These are phyloP conservation scores for Listronotus bonariensis DNA, from an alignment of 1,140 invertebrate genomes.

Conservation along the genomic window DNA sequence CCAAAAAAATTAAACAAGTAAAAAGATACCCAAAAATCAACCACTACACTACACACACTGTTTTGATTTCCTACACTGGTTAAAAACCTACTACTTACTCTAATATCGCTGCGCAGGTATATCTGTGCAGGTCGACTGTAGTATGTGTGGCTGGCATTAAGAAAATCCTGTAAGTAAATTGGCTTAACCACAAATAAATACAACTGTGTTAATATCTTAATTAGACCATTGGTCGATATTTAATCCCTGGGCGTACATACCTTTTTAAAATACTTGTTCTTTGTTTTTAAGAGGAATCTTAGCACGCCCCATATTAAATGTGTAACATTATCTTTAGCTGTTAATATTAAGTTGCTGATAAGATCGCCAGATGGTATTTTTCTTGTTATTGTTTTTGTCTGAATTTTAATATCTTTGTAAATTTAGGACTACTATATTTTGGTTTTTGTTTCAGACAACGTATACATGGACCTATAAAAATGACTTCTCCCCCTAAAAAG, in stretches of 20 bases:
- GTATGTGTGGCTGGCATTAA: too few relatives aligned
- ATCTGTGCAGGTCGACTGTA: too few relatives aligned
- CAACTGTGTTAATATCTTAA: too few relatives aligned
- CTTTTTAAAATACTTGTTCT: constrained; percentile 7
- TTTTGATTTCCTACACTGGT: too few relatives aligned
- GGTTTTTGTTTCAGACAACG: constrained; percentile 47
- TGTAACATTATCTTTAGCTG: background rate
- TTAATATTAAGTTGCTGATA: background rate
- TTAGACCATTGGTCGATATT: background rate
- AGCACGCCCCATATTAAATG: constrained; percentile 16
- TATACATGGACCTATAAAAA: constrained; percentile 50
- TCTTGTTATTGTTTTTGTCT: background rate
- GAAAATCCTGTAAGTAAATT: too few relatives aligned
- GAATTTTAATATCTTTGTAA: background rate
- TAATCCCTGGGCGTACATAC: constrained; percentile 10
- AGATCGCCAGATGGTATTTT: background rate
- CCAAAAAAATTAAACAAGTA: too few relatives aligned
- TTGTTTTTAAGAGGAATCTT: constrained; percentile 9
- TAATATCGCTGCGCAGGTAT: too few relatives aligned
- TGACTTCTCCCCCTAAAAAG: constrained; percentile 46
- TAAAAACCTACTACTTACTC: too few relatives aligned
- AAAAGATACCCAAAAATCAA: too few relatives aligned
- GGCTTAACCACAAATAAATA: too few relatives aligned
- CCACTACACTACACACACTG: too few relatives aligned
- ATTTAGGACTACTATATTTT: too few relatives aligned